These are phyloP conservation scores for Clarias macrocephalus DNA, from an alignment of 2,113 vertebrate genomes.

Conservation along the genomic window DNA sequence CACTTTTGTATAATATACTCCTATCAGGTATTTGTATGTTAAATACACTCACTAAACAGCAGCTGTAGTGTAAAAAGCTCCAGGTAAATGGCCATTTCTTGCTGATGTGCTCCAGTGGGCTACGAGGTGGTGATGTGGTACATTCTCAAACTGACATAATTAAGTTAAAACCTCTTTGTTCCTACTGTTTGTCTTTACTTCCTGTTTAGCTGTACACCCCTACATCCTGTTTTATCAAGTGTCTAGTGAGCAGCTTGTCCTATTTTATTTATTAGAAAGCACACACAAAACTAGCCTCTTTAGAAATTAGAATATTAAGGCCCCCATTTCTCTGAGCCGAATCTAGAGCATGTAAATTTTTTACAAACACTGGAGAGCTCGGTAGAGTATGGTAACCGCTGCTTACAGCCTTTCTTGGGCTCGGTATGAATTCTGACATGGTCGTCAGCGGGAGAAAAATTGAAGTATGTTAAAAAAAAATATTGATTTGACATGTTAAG, in stretches of 20 bases:
- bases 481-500: too few relatives aligned
- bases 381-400: too few relatives aligned
- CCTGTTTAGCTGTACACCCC: not conserved
- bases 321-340: too few relatives aligned
- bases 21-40: not conserved
- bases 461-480: too few relatives aligned
- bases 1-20: not conserved
- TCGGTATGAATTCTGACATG: too few relatives aligned
- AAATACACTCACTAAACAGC: constrained; percentile 6
- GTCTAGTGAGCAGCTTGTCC: not conserved
- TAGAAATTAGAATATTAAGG: too few relatives aligned
- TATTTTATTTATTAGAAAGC: constrained; percentile 4
- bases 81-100: not conserved
- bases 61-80: not conserved
- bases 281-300: too few relatives aligned
- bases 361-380: too few relatives aligned
- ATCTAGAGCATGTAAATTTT: too few relatives aligned
- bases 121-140: not conserved
- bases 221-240: constrained; percentile 6
- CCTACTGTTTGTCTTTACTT: not conserved
- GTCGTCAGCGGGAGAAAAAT: too few relatives aligned
- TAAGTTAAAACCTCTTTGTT: not conserved
- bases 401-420: too few relatives aligned
- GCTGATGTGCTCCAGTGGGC: not conserved
- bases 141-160: not conserved